Percentiles rank a stretch among this genome's conserved stretches.
Evolutionary conservation across 2,797 vertebrate genomes (phyloP).

Genomic region (Tamandua tetradactyla): DNA sequence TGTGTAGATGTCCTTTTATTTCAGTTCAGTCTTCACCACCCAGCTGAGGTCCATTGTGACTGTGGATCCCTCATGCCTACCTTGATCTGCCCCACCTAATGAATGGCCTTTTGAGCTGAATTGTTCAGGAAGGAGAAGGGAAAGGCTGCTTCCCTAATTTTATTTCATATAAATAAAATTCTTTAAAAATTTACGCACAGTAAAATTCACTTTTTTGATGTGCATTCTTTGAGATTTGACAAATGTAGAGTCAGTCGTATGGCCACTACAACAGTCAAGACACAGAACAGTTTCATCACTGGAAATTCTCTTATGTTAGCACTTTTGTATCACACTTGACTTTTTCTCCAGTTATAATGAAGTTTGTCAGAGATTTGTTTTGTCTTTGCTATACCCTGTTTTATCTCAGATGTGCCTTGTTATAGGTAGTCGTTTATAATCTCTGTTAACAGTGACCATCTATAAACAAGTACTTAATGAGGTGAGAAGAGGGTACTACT

Average conservation of each 20-base stretch:
- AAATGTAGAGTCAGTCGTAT: background rate
- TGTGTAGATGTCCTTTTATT: background rate
- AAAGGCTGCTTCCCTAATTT: background rate
- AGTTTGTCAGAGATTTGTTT: background rate
- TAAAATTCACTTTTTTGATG: background rate
- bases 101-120: background rate
- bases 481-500: background rate
- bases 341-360: background rate
- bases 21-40: background rate
- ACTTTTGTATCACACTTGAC: background rate
- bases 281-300: background rate
- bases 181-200: background rate
- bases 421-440: background rate
- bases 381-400: background rate
- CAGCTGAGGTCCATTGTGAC: background rate
- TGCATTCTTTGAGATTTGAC: background rate
- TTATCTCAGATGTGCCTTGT: slow-evolving; percentile 39
- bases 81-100: background rate
- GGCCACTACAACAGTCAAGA: background rate
- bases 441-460: background rate
- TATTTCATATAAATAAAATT: background rate
- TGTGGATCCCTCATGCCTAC: background rate
- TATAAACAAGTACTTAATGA: slow-evolving; percentile 30
- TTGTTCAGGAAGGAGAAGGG: background rate
- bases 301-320: background rate